Conservation (phyloP, 2,888 invertebrate genomes). For the Polyploca ridens region DNA sequence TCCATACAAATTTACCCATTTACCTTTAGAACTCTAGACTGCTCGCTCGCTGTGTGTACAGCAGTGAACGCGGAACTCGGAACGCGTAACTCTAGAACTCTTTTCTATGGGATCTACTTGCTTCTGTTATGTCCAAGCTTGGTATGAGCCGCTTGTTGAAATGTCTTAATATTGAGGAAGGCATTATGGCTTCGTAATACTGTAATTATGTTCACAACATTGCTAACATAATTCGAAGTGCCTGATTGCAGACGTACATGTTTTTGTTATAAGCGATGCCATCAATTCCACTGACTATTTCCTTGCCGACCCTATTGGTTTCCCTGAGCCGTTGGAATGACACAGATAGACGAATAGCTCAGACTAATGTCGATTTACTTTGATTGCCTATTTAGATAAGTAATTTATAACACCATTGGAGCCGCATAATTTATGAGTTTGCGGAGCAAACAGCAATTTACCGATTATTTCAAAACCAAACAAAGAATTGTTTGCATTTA, state of each 20-base stretch:
- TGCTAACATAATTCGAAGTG: neutral
- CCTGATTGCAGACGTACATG: neutral
- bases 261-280: too few species aligned
- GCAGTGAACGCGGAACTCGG: too few species aligned
- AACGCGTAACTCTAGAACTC: too few species aligned
- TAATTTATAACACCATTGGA: slow-evolving; percentile 25
- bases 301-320: neutral
- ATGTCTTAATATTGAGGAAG: neutral
- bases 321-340: neutral
- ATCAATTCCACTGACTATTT: neutral
- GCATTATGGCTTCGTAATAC: neutral
- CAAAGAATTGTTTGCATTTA: slow-evolving; percentile 4
- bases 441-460: slow-evolving; percentile 10
- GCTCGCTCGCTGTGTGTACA: too few species aligned
- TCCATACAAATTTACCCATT: too few species aligned
- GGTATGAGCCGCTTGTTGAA: slow-evolving; percentile 33
- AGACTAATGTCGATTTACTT: slow-evolving; percentile 33
- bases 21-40: too few species aligned
- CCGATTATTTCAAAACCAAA: neutral
- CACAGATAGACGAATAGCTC: neutral
- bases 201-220: neutral
- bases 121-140: slow-evolving; percentile 30
- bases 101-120: too few species aligned
- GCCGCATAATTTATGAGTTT: slow-evolving; percentile 7
- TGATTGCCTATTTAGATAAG: slow-evolving; percentile 41